Evolutionary conservation across 2,888 invertebrate genomes (phyloP).

Genomic region (Chrysolina oricalcia): DNA sequence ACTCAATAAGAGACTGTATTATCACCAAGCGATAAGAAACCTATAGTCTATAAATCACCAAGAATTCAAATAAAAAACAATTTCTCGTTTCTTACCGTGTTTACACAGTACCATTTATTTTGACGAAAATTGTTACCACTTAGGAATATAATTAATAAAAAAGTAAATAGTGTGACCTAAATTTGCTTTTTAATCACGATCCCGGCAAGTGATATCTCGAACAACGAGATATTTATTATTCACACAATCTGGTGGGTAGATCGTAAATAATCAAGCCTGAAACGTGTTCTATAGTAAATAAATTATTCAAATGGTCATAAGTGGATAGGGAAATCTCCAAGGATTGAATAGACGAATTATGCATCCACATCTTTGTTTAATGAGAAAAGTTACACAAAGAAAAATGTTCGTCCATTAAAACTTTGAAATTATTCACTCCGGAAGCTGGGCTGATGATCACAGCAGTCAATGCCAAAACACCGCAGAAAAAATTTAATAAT

Average conservation of each 20-base stretch:
- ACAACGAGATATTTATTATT: background rate
- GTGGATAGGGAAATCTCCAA: too few relatives aligned
- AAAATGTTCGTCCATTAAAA: too few relatives aligned
- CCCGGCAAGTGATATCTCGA: background rate
- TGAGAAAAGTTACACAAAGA: too few relatives aligned
- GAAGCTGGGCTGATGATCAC: too few relatives aligned
- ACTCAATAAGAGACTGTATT: background rate
- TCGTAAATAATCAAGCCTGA: background rate
- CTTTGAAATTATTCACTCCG: too few relatives aligned
- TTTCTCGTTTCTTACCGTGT: background rate
- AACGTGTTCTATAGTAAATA: background rate
- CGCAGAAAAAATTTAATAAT: too few relatives aligned
- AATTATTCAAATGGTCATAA: background rate
- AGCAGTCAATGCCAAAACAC: too few relatives aligned
- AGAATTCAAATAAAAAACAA: conserved; percentile 4
- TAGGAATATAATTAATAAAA: conserved; percentile 5
- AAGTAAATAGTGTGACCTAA: background rate
- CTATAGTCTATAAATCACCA: background rate
- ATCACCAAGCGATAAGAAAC: background rate
- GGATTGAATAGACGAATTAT: too few relatives aligned
- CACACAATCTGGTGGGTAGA: background rate
- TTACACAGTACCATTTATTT: conserved; percentile 12
- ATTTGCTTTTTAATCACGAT: conserved; percentile 13
- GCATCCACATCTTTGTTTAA: too few relatives aligned
- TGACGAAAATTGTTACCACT: conserved; percentile 14